Evolutionary conservation across 92 coral and sea anemone genomes (phyloP), one percentile per base, ranked within the genome.

Genomic region (Umimayanthus chanpuru): DNA sequence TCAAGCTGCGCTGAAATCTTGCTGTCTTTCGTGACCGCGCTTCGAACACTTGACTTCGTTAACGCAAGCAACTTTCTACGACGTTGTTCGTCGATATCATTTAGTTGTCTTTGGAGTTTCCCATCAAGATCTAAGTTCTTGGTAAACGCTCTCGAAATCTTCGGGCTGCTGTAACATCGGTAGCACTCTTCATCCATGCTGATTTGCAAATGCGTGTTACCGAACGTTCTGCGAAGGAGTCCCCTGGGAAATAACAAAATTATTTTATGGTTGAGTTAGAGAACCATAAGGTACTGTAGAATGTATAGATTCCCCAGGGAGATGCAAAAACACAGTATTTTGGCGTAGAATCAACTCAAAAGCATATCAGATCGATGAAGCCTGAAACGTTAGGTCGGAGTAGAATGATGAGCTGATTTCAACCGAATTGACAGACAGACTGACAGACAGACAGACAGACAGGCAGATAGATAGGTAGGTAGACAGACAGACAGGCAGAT

Each of bases 101-200:
- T 15, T 3, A 78, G 61, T 43, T 53, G 82, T 26, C 36, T 44
- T 49, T 28, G 66, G 40, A 78, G 82, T 16, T 50, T 78, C 21
- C n/a, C 36, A 21, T 78, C 40, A 9, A 78, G 40, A 47, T 9
- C 66, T 9, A 78, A 43, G 66, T 78, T 78, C 40, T 49, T 78
- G 20, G 82, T n/a, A 78, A 78, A 78, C 9, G 82, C 82, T 49
- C 65, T 78, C 28, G 82, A 78, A 53, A 78, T 47, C 36, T 29
- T 78, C 11, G 82, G 82, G 26, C 82, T 78, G 16, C 38, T 78
- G 36, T 78, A 78, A n/a, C 82, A 78, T 12, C 76, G 76, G 40
- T 72, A 72, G 41, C 76, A 28, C 10, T 72, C 76, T 2, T 72
- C 76, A 15, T 26, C 40, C 76, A 72, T 72, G 38, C 5, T 72